Conservation (phyloP, 1,140 invertebrate genomes). For the Geopemphigus sp. region DNA sequence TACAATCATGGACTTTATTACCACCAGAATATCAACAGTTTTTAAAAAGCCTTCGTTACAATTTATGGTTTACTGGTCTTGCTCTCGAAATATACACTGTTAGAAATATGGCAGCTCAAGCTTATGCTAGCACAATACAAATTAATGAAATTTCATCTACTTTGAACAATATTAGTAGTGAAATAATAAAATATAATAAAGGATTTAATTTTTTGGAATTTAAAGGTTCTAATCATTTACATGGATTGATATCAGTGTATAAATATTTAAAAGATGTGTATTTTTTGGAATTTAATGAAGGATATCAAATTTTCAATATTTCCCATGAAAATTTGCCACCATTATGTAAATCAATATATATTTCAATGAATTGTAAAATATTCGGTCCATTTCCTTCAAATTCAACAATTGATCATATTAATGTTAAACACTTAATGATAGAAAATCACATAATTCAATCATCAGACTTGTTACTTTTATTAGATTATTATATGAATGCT, state of each 20-base stretch:
- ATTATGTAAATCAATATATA: conserved; percentile 42
- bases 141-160: conserved; percentile 18
- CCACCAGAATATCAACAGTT: conserved; percentile 14
- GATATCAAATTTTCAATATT: not conserved
- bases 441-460: conserved; percentile 18
- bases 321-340: conserved; percentile 16
- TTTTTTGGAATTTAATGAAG: conserved; percentile 35
- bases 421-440: conserved; percentile 40
- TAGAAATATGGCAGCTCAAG: conserved; percentile 43
- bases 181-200: conserved; percentile 1
- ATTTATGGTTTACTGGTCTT: conserved; percentile 39
- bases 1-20: conserved; percentile 39
- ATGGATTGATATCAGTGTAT: conserved; percentile 23
- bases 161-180: not conserved
- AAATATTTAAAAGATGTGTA: conserved; percentile 32
- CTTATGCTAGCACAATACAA: conserved; percentile 33
- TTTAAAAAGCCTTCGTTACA: conserved; percentile 3
- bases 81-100: conserved; percentile 34
- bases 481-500: not conserved
- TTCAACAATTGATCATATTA: not conserved
- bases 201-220: not conserved
- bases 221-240: conserved; percentile 30
- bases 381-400: conserved; percentile 19
- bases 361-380: conserved; percentile 23
- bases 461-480: not conserved